phyloP scores from a whole-genome alignment of 2,113 vertebrate species.

The Pholis gunnellus region DNA sequence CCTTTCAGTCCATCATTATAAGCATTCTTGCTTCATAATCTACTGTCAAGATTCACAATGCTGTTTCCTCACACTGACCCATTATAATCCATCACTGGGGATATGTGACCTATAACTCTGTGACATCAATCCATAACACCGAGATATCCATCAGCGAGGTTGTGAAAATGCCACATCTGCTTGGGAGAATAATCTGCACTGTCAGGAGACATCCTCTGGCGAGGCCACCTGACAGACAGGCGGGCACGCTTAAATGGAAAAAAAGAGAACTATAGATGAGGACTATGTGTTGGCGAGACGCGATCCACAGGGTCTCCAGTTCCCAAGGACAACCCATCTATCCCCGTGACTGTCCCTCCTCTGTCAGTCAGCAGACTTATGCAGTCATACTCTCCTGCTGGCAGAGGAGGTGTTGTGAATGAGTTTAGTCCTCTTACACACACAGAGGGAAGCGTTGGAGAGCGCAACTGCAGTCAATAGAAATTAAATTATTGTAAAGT shows the following conservation, averaged over 20 bases:
- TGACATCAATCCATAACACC: slow-evolving; percentile 24
- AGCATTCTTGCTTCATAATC: background rate
- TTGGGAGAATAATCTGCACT: slow-evolving; percentile 32
- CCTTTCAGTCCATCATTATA: background rate
- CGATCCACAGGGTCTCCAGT: slow-evolving; percentile 43
- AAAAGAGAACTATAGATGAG: slow-evolving; percentile 63
- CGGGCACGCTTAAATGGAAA: slow-evolving; percentile 27
- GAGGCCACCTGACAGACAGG: slow-evolving; percentile 45
- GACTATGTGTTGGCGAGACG: slow-evolving; percentile 43
- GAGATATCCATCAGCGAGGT: slow-evolving; percentile 31
- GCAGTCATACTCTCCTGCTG: slow-evolving; percentile 13
- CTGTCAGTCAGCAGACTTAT: slow-evolving; percentile 27
- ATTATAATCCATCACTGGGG: slow-evolving; percentile 43
- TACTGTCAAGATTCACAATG: slow-evolving; percentile 10
- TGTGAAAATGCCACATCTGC: slow-evolving; percentile 53
- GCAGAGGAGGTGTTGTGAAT: slow-evolving; percentile 12
- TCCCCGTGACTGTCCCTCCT: slow-evolving; percentile 26
- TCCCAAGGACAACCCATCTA: slow-evolving; percentile 66
- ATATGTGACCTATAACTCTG: slow-evolving; percentile 25
- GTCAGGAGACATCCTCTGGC: slow-evolving; percentile 38
- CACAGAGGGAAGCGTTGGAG: background rate
- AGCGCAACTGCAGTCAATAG: background rate
- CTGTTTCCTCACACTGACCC: slow-evolving; percentile 23
- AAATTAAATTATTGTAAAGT: background rate
- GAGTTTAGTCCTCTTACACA: background rate